Evolutionary conservation across 2,797 vertebrate species (phyloP).

Genomic region (Esox lucius): DNA sequence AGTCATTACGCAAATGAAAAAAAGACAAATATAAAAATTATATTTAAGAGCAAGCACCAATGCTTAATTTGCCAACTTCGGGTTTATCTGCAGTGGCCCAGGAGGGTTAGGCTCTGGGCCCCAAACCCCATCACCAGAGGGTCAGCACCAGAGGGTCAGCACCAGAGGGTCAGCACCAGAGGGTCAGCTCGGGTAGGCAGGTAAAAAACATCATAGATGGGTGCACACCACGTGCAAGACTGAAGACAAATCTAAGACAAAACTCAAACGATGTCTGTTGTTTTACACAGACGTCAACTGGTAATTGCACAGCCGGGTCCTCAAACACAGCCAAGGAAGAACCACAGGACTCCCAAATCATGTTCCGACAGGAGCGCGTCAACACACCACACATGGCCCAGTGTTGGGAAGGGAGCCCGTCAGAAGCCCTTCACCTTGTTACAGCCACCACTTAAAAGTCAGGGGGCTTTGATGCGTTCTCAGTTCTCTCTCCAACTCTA

Average conservation of each 20-base stretch:
- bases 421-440: neutral
- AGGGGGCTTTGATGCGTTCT: neutral
- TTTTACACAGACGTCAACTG: slow-evolving; percentile 28
- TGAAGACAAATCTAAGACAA: slow-evolving; percentile 12
- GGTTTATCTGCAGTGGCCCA: no score
- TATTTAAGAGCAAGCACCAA: no score
- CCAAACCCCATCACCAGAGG: no score
- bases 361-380: neutral
- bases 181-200: neutral
- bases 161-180: neutral
- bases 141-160: neutral
- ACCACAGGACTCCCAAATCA: neutral
- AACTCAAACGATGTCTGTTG: slow-evolving; percentile 18
- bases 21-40: no score
- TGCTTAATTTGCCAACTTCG: no score
- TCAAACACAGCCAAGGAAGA: slow-evolving; percentile 1
- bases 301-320: slow-evolving; percentile 22
- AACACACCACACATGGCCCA: slow-evolving; percentile 26
- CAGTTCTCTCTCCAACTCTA: neutral
- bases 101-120: no score
- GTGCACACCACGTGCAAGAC: neutral
- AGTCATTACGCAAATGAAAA: no score
- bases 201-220: slow-evolving; percentile 11
- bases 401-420: neutral
- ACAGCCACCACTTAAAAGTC: neutral